Base-by-base conservation (phyloP, 1,140 invertebrate genomes). In the Lordiphosa mommai region DNA sequence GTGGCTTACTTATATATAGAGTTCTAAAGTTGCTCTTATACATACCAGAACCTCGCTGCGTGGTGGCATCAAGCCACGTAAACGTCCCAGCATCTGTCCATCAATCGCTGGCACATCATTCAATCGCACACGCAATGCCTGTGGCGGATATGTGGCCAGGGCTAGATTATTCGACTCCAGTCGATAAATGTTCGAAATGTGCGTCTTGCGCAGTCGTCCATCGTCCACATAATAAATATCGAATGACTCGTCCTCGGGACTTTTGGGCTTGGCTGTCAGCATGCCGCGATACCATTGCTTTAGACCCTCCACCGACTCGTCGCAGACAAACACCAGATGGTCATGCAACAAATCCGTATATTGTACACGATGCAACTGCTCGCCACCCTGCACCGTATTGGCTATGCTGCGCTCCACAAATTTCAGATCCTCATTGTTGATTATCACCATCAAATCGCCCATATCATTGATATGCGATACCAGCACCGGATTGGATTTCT, bases 271-370 rank as follows among this genome's bases (percentile, higher is more conserved):
- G 32, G 48, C 17, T 0, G 57, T 64, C 6, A 86, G 41, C 40
- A 66, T 63, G 3, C 76, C 88, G 30, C 88, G 85, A 67, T 86
- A 88, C 88, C 88, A 89, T 27, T 86, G 56, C 36, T 69, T 76
- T 1, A 32, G 7, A 0, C 70, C 67, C 2, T 63, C 66, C 0
- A 30, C 33, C 0, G 64, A 55, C 50, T 71, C 47, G 9, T 89
- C 86, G 46, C 86, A 87, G 14, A 89, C 72, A 17, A 88, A 72
- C 10, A 86, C 86, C n/a, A 87, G 44, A 13, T 72, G 73, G 23
- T 79, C 74, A 29, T 68, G 79, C 13, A 76, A 44, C 14, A 87
- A 40, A 58, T 88, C 87, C 4, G 65, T 44, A 12, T 49, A 65
- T 4, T 46, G 32, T 0, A 86, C 69, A n/a, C 76, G 69, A 37